Evolutionary conservation across 2,797 vertebrate genomes (phyloP).

Genomic region (Clamator glandarius): DNA sequence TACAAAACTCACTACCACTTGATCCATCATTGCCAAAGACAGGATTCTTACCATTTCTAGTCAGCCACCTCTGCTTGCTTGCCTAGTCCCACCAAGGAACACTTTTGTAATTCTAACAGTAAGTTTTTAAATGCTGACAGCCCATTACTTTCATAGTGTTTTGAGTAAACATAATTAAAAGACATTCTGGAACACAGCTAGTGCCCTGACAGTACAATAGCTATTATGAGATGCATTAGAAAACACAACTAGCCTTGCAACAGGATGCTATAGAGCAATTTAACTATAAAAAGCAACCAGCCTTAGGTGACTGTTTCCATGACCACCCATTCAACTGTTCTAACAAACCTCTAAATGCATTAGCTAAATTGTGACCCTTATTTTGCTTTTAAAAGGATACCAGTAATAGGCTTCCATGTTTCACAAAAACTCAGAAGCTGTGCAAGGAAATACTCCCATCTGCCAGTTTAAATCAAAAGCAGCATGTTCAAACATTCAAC

Average conservation of each 20-base stretch:
- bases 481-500: neutral
- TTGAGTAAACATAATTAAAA: neutral
- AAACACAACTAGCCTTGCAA: neutral
- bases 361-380: neutral
- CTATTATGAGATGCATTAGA: neutral
- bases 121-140: neutral
- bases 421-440: neutral
- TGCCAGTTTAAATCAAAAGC: neutral
- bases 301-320: neutral
- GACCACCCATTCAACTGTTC: neutral
- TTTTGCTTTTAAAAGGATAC: neutral
- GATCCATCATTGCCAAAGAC: neutral
- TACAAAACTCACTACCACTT: neutral
- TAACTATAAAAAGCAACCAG: neutral
- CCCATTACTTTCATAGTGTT: neutral
- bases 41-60: neutral
- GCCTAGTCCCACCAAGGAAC: neutral
- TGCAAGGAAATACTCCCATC: neutral
- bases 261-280: neutral
- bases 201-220: neutral
- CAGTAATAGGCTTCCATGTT: neutral
- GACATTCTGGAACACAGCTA: neutral
- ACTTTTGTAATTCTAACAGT: neutral
- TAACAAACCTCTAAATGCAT: neutral
- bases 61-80: neutral